Conservation (phyloP, 2,888 invertebrate genomes). For the Hanleya hanleyi region DNA sequence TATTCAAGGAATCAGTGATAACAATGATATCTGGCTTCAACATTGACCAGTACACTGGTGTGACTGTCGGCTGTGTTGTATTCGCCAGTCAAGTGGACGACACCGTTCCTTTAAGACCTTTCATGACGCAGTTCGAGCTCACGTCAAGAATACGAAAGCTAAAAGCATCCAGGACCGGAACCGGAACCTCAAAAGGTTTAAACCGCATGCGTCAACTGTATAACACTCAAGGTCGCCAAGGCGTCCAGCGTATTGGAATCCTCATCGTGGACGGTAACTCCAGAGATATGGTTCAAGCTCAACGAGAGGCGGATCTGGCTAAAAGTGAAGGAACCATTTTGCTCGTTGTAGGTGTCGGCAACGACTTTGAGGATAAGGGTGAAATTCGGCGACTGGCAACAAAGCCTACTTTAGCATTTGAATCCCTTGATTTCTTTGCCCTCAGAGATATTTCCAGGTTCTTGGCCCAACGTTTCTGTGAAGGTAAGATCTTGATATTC, state of each 20-base stretch:
- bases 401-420: not conserved
- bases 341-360: not conserved
- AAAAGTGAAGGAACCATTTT: not conserved
- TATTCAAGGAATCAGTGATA: slow-evolving; percentile 1
- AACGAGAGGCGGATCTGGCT: not conserved
- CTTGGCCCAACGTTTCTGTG: not conserved
- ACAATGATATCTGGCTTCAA: not conserved
- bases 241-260: not conserved
- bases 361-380: not conserved
- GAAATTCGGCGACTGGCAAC: not conserved
- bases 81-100: not conserved
- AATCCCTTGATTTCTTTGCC: not conserved
- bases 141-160: not conserved
- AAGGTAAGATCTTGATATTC: not conserved
- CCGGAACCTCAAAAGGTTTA: not conserved
- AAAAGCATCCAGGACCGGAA: not conserved
- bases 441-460: slow-evolving; percentile 1
- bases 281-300: not conserved
- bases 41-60: not conserved
- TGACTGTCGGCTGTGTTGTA: not conserved
- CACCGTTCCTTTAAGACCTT: not conserved
- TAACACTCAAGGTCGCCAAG: slow-evolving; percentile 3
- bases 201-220: not conserved
- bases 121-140: not conserved
- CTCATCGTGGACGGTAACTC: slow-evolving; percentile 3